phyloP scores from a whole-genome alignment of 2,888 invertebrate genomes.

The Dasysyrphus albostriatus region DNA sequence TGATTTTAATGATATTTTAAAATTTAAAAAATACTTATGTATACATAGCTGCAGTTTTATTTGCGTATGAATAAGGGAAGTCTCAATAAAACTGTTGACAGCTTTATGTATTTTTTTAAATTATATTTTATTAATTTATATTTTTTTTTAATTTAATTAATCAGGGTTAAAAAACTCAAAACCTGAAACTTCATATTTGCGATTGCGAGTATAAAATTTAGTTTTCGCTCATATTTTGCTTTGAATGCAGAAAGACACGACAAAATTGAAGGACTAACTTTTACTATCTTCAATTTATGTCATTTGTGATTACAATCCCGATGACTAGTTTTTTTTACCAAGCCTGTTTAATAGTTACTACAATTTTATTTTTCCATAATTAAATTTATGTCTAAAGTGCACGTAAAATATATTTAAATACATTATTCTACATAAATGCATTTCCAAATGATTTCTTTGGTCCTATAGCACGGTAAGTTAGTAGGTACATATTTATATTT shows the following conservation, averaged over 20 bases:
- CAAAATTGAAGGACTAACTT: too few relatives aligned
- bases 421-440: too few relatives aligned
- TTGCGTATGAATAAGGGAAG: background rate
- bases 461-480: too few relatives aligned
- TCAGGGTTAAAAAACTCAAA: background rate
- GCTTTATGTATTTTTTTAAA: background rate
- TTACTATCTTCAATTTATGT: too few relatives aligned
- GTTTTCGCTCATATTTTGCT: background rate
- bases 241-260: background rate
- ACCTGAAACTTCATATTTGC: background rate
- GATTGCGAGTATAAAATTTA: background rate
- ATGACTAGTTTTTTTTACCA: too few relatives aligned
- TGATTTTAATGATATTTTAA: slow-evolving; percentile 1
- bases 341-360: too few relatives aligned
- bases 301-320: too few relatives aligned
- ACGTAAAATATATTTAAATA: background rate
- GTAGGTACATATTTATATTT: background rate
- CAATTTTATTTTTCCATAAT: too few relatives aligned
- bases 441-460: background rate
- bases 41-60: background rate
- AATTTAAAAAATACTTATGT: background rate
- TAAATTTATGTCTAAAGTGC: background rate
- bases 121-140: background rate
- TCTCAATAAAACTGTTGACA: background rate
- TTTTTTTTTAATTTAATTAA: background rate